A percentile compares a stretch with the other conserved stretches of the same genome.
Conservation (phyloP, 2,113 vertebrate genomes). For the Scartelaos histophorus region DNA sequence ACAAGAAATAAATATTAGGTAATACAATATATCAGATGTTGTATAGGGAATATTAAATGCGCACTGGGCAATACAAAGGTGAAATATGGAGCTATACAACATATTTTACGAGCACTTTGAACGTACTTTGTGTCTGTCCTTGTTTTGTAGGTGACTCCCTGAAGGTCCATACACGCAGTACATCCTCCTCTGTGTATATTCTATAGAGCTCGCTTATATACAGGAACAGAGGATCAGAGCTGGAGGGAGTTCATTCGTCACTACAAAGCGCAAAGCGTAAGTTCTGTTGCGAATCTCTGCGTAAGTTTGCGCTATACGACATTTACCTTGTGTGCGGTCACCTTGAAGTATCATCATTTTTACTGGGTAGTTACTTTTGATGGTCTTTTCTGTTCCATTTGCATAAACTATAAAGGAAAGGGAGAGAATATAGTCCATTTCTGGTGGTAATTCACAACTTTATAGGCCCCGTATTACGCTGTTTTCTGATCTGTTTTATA, state of each 20-base stretch:
- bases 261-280: not conserved
- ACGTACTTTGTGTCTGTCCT: not conserved
- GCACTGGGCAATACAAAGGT: not conserved
- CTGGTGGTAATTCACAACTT: too few relatives aligned
- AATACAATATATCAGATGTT: too few relatives aligned
- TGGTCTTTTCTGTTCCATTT: too few relatives aligned
- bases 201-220: not conserved
- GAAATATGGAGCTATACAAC: not conserved
- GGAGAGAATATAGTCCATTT: too few relatives aligned
- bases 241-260: not conserved
- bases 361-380: not conserved
- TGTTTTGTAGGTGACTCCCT: conserved; percentile 1
- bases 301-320: not conserved
- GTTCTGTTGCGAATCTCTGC: not conserved
- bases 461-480: too few relatives aligned
- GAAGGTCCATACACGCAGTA: not conserved
- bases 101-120: not conserved
- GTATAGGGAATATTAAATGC: not conserved
- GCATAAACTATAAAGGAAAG: too few relatives aligned
- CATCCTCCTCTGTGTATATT: not conserved
- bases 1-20: too few relatives aligned
- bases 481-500: too few relatives aligned
- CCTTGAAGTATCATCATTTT: not conserved
- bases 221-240: not conserved
- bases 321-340: not conserved